Evolutionary conservation across 2,797 vertebrate genomes (phyloP).

Genomic region (Pangasius krempfi): DNA sequence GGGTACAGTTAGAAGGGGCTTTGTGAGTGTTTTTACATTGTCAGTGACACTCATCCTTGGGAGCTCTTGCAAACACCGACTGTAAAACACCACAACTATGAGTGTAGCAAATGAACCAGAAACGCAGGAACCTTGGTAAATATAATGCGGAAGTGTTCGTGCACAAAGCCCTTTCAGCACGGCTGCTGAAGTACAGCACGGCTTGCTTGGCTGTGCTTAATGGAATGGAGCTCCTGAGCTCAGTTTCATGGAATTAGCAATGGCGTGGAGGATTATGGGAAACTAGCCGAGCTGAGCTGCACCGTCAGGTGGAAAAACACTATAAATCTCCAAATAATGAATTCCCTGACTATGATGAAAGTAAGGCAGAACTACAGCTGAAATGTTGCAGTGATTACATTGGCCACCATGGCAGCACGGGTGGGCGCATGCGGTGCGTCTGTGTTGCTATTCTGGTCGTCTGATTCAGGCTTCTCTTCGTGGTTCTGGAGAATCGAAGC

Average conservation of each 20-base stretch:
- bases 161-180: background rate
- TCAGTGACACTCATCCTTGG: background rate
- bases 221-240: background rate
- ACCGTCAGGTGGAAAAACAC: background rate
- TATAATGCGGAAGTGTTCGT: too few species aligned
- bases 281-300: background rate
- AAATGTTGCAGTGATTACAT: constrained; percentile 74
- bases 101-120: background rate
- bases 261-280: background rate
- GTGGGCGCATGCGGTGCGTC: constrained; percentile 56
- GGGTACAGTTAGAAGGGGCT: background rate
- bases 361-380: background rate
- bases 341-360: background rate
- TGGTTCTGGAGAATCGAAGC: constrained; percentile 71
- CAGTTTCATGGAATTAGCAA: background rate
- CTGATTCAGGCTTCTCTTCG: constrained; percentile 65
- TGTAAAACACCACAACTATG: background rate
- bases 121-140: background rate
- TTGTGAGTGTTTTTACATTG: background rate
- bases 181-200: background rate
- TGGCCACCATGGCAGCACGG: constrained; percentile 84
- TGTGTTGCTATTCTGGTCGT: constrained; percentile 49
- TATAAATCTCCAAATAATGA: constrained; percentile 1
- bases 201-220: too few species aligned
- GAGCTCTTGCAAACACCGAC: background rate